phyloP scores from a whole-genome alignment of 2,797 vertebrate species.

The Synaphobranchus kaupii region DNA sequence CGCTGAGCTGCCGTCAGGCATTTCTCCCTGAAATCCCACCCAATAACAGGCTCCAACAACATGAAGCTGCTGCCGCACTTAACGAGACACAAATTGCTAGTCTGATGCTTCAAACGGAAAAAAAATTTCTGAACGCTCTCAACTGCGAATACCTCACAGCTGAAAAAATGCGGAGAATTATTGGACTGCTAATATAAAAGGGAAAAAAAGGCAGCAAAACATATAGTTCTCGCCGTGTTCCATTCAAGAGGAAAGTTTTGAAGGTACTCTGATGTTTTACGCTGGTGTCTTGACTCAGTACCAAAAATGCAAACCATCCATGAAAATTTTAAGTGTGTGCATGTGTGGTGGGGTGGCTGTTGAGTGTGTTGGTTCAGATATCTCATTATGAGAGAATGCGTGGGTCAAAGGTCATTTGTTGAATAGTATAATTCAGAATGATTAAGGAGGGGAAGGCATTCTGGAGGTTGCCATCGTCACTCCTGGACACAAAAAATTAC shows the following conservation, averaged over 20 bases:
- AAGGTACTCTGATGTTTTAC: neutral
- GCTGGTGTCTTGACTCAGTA: neutral
- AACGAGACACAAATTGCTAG: neutral
- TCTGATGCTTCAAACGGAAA: neutral
- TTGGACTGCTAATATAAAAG: neutral
- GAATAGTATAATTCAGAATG: constrained; percentile 54
- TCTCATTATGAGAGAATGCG: constrained; percentile 61
- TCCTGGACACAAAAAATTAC: constrained; percentile 37
- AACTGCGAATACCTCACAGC: neutral
- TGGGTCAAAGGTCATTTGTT: constrained; percentile 61
- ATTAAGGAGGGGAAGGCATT: constrained; percentile 57
- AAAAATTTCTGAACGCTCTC: neutral
- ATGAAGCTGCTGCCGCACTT: neutral
- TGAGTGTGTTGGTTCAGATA: constrained; percentile 43
- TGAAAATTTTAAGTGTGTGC: neutral
- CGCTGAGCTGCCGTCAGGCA: constrained; percentile 37
- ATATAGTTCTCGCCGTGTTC: neutral
- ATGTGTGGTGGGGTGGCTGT: neutral
- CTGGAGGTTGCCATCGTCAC: constrained; percentile 54
- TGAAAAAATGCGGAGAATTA: constrained; percentile 8
- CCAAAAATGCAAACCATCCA: neutral
- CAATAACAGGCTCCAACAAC: neutral
- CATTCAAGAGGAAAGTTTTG: neutral
- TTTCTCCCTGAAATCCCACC: neutral
- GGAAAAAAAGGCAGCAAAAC: neutral